These are phyloP conservation scores for Gopherus flavomarginatus DNA, from an alignment of 2,113 vertebrate species.

Conservation along the genomic window DNA sequence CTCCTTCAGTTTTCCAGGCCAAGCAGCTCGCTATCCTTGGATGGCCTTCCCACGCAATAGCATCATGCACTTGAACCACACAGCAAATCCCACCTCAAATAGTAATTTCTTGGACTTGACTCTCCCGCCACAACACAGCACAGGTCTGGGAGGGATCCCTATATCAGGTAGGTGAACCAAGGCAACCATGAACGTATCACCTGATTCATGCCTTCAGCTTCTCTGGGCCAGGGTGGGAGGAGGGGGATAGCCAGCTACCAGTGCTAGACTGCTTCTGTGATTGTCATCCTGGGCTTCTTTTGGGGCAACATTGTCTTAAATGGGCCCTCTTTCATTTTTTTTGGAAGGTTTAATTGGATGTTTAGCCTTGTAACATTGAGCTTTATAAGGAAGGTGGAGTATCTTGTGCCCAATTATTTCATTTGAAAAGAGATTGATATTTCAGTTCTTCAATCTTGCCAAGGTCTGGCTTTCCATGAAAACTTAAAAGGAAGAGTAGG, in stretches of 20 bases:
- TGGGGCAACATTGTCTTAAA: slow-evolving; percentile 32
- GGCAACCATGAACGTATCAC: slow-evolving; percentile 33
- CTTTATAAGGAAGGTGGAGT: slow-evolving; percentile 88
- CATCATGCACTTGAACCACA: slow-evolving; percentile 95
- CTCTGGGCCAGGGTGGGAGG: slow-evolving; percentile 49
- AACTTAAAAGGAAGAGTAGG: slow-evolving; percentile 29
- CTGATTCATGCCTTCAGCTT: slow-evolving; percentile 65
- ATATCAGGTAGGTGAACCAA: slow-evolving; percentile 92
- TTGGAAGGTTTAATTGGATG: background rate
- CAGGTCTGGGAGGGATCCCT: slow-evolving; percentile 97
- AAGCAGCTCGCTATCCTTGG: slow-evolving; percentile 95
- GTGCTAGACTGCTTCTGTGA: slow-evolving; percentile 13
- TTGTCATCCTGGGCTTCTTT: background rate
- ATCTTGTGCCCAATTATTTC: slow-evolving; percentile 75
- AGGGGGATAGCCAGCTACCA: slow-evolving; percentile 41
- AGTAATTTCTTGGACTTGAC: slow-evolving; percentile 99
- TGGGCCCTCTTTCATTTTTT: background rate
- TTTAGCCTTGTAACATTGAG: slow-evolving; percentile 85
- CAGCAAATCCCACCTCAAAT: slow-evolving; percentile 95
- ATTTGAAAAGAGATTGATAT: slow-evolving; percentile 58
- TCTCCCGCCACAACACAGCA: slow-evolving; percentile 95
- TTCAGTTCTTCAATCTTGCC: slow-evolving; percentile 51
- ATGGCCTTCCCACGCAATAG: slow-evolving; percentile 94
- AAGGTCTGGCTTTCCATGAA: slow-evolving; percentile 22
- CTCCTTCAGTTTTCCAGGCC: slow-evolving; percentile 95